Evolutionary conservation across 1,140 invertebrate species (phyloP).

Genomic region (Drosophila burlai): DNA sequence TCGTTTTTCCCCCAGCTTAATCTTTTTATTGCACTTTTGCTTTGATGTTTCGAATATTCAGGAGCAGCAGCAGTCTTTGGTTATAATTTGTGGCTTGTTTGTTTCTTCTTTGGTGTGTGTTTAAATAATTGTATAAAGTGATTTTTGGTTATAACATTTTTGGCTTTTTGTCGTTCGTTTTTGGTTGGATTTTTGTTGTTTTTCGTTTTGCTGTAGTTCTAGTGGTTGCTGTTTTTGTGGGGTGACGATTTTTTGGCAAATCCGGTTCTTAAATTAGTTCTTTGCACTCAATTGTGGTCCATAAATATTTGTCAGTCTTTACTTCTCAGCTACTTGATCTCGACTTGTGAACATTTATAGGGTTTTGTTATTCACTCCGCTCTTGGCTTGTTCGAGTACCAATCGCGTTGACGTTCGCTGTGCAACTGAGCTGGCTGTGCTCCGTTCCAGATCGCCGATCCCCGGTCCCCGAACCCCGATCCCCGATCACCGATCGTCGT

Average conservation of each 20-base stretch:
- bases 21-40: slow-evolving; percentile 59
- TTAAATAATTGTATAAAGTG: slow-evolving; percentile 41
- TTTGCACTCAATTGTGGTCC: slow-evolving; percentile 60
- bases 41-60: slow-evolving; percentile 26
- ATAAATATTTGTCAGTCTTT: slow-evolving; percentile 31
- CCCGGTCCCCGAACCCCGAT: slow-evolving; percentile 40
- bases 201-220: slow-evolving; percentile 6
- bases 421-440: slow-evolving; percentile 70
- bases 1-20: background rate
- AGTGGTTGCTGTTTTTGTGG: slow-evolving; percentile 25
- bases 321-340: slow-evolving; percentile 15
- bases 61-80: slow-evolving; percentile 56
- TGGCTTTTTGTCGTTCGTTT: slow-evolving; percentile 26
- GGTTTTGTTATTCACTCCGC: slow-evolving; percentile 28
- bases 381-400: slow-evolving; percentile 40
- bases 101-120: slow-evolving; percentile 58
- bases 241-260: slow-evolving; percentile 49
- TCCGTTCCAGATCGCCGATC: slow-evolving; percentile 79
- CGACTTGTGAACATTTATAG: slow-evolving; percentile 36
- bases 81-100: slow-evolving; percentile 38
- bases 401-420: slow-evolving; percentile 71
- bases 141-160: slow-evolving; percentile 54
- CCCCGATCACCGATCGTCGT: slow-evolving; percentile 51
- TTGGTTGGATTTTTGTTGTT: background rate
- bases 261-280: slow-evolving; percentile 77